phyloP scores from a whole-genome alignment of 1,140 invertebrate species.

The Arion vulgaris region DNA sequence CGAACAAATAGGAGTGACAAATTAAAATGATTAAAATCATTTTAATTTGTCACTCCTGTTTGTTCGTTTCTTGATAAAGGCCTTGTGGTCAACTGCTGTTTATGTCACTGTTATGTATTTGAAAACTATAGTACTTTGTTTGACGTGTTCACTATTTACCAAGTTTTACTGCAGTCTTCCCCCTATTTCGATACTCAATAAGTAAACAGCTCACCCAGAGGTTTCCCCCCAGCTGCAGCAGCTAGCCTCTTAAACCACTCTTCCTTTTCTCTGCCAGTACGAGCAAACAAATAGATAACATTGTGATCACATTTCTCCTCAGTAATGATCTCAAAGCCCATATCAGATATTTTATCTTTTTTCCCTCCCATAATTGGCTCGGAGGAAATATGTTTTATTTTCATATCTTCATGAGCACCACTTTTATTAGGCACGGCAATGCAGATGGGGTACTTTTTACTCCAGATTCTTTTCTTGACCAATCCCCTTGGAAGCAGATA shows the following conservation, averaged over 20 bases:
- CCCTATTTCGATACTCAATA: too few relatives aligned
- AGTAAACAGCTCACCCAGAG: constrained; percentile 41
- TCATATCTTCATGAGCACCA: neutral
- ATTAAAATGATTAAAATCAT: too few relatives aligned
- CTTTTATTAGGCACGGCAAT: constrained; percentile 69
- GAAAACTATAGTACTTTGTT: too few relatives aligned
- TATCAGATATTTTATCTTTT: constrained; percentile 43
- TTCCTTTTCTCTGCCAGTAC: constrained; percentile 89
- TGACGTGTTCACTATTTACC: too few relatives aligned
- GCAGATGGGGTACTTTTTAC: constrained; percentile 92
- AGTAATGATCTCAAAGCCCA: constrained; percentile 63
- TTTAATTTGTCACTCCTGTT: too few relatives aligned
- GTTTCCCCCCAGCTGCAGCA: constrained; percentile 56
- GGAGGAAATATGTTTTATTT: constrained; percentile 37
- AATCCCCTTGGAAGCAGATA: constrained; percentile 83
- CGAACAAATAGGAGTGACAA: too few relatives aligned
- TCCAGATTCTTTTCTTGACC: constrained; percentile 84
- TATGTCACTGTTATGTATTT: too few relatives aligned
- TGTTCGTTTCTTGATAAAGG: too few relatives aligned
- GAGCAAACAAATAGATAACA: constrained; percentile 82
- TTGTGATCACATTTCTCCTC: constrained; percentile 60
- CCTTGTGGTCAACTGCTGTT: too few relatives aligned
- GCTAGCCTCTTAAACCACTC: constrained; percentile 81
- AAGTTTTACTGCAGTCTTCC: too few relatives aligned
- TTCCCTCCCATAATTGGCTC: constrained; percentile 34